A percentile compares a stretch with the other conserved stretches of the same genome.
Conservation (phyloP, 2,797 vertebrate species). For the Orientallactaga sibirica region DNA sequence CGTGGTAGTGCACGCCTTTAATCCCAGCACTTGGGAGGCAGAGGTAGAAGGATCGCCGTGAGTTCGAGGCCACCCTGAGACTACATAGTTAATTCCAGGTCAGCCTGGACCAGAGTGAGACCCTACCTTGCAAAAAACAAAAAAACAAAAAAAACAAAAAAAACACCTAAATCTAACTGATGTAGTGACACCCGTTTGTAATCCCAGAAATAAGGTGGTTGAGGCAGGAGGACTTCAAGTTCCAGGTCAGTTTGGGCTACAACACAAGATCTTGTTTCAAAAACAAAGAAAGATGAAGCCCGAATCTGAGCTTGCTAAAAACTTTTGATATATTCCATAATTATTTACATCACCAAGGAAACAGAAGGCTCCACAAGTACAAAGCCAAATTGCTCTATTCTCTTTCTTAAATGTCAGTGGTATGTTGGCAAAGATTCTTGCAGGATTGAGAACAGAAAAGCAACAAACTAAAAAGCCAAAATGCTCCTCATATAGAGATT, state of each 20-base stretch:
- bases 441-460: slow-evolving; percentile 78
- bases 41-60: no score
- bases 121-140: no score
- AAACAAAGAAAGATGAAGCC: neutral
- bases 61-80: no score
- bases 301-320: slow-evolving; percentile 64
- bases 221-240: neutral
- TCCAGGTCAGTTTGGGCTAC: neutral
- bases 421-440: slow-evolving; percentile 75
- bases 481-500: slow-evolving; percentile 69
- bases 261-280: neutral
- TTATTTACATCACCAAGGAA: slow-evolving; percentile 84
- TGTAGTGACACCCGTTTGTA: neutral
- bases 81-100: no score
- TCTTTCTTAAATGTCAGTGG: slow-evolving; percentile 83
- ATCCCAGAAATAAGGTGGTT: neutral
- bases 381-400: slow-evolving; percentile 82
- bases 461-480: slow-evolving; percentile 69
- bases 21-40: no score
- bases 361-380: slow-evolving; percentile 75
- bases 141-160: no score
- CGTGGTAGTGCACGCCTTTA: no score
- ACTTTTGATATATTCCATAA: slow-evolving; percentile 77
- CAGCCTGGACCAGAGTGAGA: no score
- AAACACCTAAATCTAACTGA: no score